Evolutionary conservation across 2,888 invertebrate genomes (phyloP), one percentile per base, ranked within the genome.

Genomic region (Nipponacmea schrenckii): DNA sequence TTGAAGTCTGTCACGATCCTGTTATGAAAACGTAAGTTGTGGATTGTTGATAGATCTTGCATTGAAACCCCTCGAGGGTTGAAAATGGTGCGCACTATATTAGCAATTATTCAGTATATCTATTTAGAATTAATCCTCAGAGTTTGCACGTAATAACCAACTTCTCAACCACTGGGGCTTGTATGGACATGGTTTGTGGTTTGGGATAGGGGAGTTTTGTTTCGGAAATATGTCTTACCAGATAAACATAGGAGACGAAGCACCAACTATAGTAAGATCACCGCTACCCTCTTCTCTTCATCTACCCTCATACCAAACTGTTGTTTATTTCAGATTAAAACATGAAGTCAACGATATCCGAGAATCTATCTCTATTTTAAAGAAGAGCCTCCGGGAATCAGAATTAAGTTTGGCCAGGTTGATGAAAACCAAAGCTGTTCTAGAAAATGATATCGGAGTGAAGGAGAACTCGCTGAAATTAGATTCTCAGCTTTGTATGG

Each of bases 401-500:
- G 87, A 88, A 73, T 81, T 81, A 68, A 83, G 86, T 46, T 77
- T 88, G 70, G 85, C 85, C 50, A 78, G 86, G 45, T 90, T 97
- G 81, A 90, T 96, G 66, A 94, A 94, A 85, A 95, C 94, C 10
- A 92, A 94, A 81, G 93, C 94, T 1, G 92, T 92, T 63, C 91
- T 97, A 62, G 96, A 97, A 90, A 93, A 94, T 50, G 96, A 97
- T 90, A 90, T 95, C 73, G 92, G 93, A 67, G 92, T 93, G 85
- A 97, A 97, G 91, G 93, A 94, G 76, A 95, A 95, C 85, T 93
- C 96, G 14, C 91, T 97, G 75, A 95, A 95, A 88, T 95, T 97
- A 77, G 97, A 97, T 90, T 91, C 95, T 75, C 96, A 96, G 90
- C 95, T 96, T 90, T 97, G 96, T 89, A 93, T 95, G 91, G 95